Base-by-base conservation (phyloP, 2,113 vertebrate genomes). In the Mionectes macconnelli region DNA sequence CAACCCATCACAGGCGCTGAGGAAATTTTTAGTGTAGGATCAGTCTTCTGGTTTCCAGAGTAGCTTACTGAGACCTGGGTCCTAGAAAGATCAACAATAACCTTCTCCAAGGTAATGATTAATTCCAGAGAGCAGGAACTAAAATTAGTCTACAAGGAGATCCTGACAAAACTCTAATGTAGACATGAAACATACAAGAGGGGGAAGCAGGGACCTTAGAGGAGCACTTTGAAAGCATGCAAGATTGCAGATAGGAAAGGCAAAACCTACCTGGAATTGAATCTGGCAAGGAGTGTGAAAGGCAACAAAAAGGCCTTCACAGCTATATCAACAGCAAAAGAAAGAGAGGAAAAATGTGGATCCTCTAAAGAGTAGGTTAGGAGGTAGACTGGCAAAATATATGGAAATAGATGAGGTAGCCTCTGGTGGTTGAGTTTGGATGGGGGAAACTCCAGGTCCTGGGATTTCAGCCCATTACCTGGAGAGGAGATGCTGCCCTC, bases 311-410 rank as follows among this genome's bases (percentile, higher is more conserved):
- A 7, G 14, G 7, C 12, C 16, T 70, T 6, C 40, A 37, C 18
- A 40, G 5, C 19, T 20, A 9, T 12, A 55, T 16, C 18, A 82
- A 35, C 15, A 74, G n/a, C 8, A 76, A 67, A 69, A 44, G 5
- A 23, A 67, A 86, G 30, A 55, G n/a, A 47, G 17, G 25, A 19
- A 56, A 91, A 62, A 75, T 5, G 8, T 20, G 19, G 35, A 30
- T 49, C 35, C 27, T 62, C 12, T 42, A 6, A 23, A 35, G 13
- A 40, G 14, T 30, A 35, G 4, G 4, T 59, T 55, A 40, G 25
- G 30, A 50, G 1, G 0, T 8, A 35, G 8, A 4, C 11, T 53
- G 11, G 11, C 15, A 45, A 62, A 70, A 42, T 4, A 13, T 62
- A 57, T 7, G 15, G 21, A 56, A 70, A 62, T 10, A 76, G 3